Evolutionary conservation across 2,113 vertebrate genomes (phyloP).

Genomic region (Carassius auratus): DNA sequence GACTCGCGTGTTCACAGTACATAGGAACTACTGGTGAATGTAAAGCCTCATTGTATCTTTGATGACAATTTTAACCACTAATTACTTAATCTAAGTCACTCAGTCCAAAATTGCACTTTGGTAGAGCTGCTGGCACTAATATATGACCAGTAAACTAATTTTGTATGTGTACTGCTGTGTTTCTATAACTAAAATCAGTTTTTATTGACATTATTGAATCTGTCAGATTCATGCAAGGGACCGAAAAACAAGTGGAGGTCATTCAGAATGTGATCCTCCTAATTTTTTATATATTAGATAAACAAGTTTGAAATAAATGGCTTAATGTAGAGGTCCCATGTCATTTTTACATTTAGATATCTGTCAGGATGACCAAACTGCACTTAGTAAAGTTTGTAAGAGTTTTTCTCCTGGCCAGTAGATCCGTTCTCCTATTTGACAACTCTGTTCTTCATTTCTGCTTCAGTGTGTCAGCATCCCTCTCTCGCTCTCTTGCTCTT

Average conservation of each 20-base stretch:
- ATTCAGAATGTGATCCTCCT: conserved; percentile 30
- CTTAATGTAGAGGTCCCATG: neutral
- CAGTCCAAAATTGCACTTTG: neutral
- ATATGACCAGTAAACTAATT: neutral
- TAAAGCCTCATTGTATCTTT: neutral
- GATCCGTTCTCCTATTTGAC: neutral
- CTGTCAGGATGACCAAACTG: conserved; percentile 20
- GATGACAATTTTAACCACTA: neutral
- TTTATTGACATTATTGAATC: neutral
- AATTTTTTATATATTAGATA: conserved; percentile 10
- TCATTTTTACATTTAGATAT: conserved; percentile 1
- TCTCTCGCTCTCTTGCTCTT: conserved; percentile 15
- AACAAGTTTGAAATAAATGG: conserved; percentile 1
- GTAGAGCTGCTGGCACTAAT: neutral
- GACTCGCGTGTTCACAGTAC: neutral
- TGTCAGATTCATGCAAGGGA: neutral
- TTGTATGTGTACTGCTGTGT: neutral
- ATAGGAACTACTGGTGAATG: neutral
- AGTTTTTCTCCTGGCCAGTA: neutral
- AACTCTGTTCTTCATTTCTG: conserved; percentile 20
- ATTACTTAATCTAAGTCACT: neutral
- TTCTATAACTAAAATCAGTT: neutral
- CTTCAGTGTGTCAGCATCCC: neutral
- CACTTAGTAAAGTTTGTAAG: neutral
- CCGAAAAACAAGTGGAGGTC: neutral